A percentile compares a stretch with the other conserved stretches of the same genome.
Conservation (phyloP, 1,140 invertebrate genomes). For the Venturia canescens region DNA sequence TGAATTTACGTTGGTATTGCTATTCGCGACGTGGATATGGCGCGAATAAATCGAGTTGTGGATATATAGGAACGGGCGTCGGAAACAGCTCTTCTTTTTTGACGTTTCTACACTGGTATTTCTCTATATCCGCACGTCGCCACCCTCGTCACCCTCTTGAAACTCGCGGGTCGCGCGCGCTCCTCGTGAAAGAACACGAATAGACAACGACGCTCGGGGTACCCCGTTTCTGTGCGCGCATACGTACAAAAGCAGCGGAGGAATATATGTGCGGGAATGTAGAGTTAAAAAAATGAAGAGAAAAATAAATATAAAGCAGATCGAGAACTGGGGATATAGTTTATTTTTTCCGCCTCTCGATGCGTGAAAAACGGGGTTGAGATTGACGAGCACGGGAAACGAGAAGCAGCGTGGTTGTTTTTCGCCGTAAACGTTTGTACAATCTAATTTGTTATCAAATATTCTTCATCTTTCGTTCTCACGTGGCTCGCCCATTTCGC, state of each 20-base stretch:
- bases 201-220: not conserved
- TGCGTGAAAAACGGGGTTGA: conserved; percentile 19
- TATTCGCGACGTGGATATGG: conserved; percentile 9
- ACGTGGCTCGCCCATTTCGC: no score
- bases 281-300: not conserved
- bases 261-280: not conserved
- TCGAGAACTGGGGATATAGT: not conserved
- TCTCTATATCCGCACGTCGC: conserved; percentile 18
- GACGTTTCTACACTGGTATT: conserved; percentile 12
- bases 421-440: not conserved
- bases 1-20: conserved; percentile 13
- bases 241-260: not conserved
- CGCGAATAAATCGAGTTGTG: conserved; percentile 25
- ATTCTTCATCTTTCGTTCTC: not conserved
- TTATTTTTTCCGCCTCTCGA: conserved; percentile 21
- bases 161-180: conserved; percentile 9
- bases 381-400: conserved; percentile 1
- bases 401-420: not conserved
- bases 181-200: conserved; percentile 18
- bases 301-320: not conserved
- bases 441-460: not conserved
- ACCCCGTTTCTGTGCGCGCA: not conserved
- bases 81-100: conserved; percentile 4
- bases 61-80: not conserved
- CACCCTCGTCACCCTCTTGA: conserved; percentile 18